Conservation (phyloP, 2,113 vertebrate species). For the Cavia aperea region DNA sequence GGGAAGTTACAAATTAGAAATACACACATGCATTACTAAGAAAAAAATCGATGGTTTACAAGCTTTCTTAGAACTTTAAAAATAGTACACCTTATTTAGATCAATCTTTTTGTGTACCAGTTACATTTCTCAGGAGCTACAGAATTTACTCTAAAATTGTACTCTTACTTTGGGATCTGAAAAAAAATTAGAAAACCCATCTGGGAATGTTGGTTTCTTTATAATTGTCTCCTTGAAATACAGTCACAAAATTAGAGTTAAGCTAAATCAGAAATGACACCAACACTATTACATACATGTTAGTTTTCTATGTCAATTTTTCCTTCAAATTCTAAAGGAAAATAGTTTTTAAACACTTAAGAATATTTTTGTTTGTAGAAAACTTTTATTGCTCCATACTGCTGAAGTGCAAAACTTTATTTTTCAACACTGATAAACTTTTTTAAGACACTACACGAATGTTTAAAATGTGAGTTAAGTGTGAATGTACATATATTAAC, state of each 20-base stretch:
- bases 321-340: constrained; percentile 15
- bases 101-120: background rate
- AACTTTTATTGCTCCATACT: constrained; percentile 28
- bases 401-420: background rate
- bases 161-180: background rate
- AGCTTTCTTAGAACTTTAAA: background rate
- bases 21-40: background rate
- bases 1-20: background rate
- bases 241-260: background rate
- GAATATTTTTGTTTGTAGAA: constrained; percentile 18
- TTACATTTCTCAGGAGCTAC: background rate
- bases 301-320: background rate
- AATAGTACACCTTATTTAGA: background rate
- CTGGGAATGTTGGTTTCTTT: background rate
- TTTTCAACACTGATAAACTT: background rate
- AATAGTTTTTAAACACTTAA: background rate
- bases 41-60: background rate
- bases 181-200: background rate
- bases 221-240: background rate
- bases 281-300: background rate
- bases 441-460: background rate
- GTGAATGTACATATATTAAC: background rate
- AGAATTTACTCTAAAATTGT: constrained; percentile 6
- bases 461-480: constrained; percentile 1
- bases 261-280: background rate